Conservation (phyloP, 2,797 vertebrate species). For the Aeoliscus strigatus region DNA sequence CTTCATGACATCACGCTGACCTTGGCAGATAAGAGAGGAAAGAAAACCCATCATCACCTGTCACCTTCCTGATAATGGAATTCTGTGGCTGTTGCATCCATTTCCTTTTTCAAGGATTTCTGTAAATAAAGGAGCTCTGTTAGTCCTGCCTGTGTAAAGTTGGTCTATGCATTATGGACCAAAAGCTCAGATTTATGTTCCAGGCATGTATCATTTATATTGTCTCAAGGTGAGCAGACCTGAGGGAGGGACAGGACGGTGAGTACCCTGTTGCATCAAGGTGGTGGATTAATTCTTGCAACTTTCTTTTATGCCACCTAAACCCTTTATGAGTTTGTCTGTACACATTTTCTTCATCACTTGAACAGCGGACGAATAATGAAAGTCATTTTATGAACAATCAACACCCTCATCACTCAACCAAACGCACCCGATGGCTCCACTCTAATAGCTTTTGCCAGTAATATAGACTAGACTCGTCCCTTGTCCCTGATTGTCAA, state of each 20-base stretch:
- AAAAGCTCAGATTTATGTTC: constrained; percentile 10
- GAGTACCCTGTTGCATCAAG: constrained; percentile 10
- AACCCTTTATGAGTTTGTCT: too few species aligned
- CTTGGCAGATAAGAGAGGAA: constrained; percentile 29
- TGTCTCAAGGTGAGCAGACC: constrained; percentile 28
- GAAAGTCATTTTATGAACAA: constrained; percentile 31
- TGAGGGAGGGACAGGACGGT: not conserved
- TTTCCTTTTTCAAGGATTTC: constrained; percentile 41
- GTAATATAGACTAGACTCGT: constrained; percentile 43
- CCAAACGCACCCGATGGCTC: constrained; percentile 32
- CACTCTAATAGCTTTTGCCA: constrained; percentile 53
- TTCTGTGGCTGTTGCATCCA: constrained; percentile 39
- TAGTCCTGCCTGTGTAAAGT: constrained; percentile 29
- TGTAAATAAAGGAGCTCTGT: constrained; percentile 25
- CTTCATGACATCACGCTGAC: constrained; percentile 37
- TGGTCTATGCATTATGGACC: constrained; percentile 20
- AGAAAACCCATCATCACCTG: constrained; percentile 44
- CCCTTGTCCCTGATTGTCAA: constrained; percentile 48
- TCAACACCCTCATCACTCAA: constrained; percentile 6
- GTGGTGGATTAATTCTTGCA: not conserved
- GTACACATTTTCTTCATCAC: constrained; percentile 10
- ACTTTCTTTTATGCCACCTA: too few species aligned
- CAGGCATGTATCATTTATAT: constrained; percentile 36
- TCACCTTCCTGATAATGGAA: constrained; percentile 60
- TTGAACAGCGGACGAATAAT: constrained; percentile 25